Base-by-base conservation (phyloP, 2,113 vertebrate genomes). In the Lasiurus cinereus region DNA sequence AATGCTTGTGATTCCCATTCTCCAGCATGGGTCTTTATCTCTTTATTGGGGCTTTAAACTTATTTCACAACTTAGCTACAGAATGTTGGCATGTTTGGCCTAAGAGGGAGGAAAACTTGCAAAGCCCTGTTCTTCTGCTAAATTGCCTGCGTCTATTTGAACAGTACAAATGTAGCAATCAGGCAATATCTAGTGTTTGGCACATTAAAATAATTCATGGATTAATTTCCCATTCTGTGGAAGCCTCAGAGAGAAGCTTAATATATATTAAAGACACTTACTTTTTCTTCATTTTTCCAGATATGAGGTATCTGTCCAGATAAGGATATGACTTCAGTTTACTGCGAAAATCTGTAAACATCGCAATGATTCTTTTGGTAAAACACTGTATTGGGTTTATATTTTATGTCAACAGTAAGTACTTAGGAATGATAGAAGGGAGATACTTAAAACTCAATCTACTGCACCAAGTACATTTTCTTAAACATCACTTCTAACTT, bases 1-100 rank as follows among this genome's bases (percentile, higher is more conserved):
- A 92, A 56, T 94, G 82, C 69, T 27, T 12, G 0, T 8, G 95
- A 72, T 46, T 95, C 88, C n/a, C 12, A 46, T 77, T 91, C 70
- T 94, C 78, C 39, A 54, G 66, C 33, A 43, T 16, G 46, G 15
- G 69, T 88, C 83, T 97, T 69, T 94, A 85, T 95, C 91, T 64
- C 39, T 96, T 98, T 93, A 43, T 97, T 97, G 89, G 76, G 95
- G 90, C 83, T 95, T 69, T 94, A 95, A 97, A 72, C 18, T 6
- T 88, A 5, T 92, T 97, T 97, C 64, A 96, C 91, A 95, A 39
- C 24, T 95, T 92, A 67, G 7, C 8, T 83, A 88, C 94, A 79
- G 84, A 90, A 46, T 36, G 27, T 90, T 96, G 0, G 0, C 67
- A 11, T 67, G 90, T 87, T 73, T 92, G 73, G 95, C 94, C 36